A percentile compares a stretch with the other conserved stretches of the same genome.
Evolutionary conservation across 2,888 invertebrate genomes (phyloP).

Genomic region (Muscina levida): DNA sequence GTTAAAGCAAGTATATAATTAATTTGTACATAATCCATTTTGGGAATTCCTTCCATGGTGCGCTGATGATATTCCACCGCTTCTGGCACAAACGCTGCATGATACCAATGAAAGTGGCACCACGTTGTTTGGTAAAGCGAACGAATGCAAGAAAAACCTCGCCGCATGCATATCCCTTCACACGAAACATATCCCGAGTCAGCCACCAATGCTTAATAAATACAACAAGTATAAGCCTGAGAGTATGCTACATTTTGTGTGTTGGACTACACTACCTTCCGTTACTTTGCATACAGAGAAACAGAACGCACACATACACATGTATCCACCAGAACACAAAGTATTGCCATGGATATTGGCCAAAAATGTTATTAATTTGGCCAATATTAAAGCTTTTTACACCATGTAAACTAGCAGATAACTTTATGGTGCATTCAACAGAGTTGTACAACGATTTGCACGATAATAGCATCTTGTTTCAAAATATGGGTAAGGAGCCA

Average conservation of each 20-base stretch:
- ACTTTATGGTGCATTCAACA: not conserved
- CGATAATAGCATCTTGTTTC: slow-evolving; percentile 40
- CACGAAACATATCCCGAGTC: not conserved
- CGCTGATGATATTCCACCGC: no score
- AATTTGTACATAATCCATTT: no score
- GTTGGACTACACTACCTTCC: slow-evolving; percentile 33
- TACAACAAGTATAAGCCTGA: not conserved
- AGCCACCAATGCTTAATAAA: slow-evolving; percentile 12
- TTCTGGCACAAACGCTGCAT: slow-evolving; percentile 29
- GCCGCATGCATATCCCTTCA: not conserved
- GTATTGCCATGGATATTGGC: slow-evolving; percentile 32
- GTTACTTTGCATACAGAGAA: slow-evolving; percentile 3
- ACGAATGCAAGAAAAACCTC: not conserved
- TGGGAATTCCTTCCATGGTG: no score
- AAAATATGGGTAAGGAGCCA: slow-evolving; percentile 25
- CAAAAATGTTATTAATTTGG: slow-evolving; percentile 56
- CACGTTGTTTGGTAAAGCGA: slow-evolving; percentile 35
- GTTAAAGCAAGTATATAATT: no score
- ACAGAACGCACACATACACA: not conserved
- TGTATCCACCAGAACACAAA: not conserved
- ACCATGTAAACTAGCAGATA: slow-evolving; percentile 44
- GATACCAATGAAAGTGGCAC: slow-evolving; percentile 53
- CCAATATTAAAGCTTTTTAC: slow-evolving; percentile 46
- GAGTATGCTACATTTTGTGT: slow-evolving; percentile 47
- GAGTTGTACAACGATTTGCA: slow-evolving; percentile 21